Conservation (phyloP, 1,140 invertebrate genomes). For the Cheumatopsyche charites region DNA sequence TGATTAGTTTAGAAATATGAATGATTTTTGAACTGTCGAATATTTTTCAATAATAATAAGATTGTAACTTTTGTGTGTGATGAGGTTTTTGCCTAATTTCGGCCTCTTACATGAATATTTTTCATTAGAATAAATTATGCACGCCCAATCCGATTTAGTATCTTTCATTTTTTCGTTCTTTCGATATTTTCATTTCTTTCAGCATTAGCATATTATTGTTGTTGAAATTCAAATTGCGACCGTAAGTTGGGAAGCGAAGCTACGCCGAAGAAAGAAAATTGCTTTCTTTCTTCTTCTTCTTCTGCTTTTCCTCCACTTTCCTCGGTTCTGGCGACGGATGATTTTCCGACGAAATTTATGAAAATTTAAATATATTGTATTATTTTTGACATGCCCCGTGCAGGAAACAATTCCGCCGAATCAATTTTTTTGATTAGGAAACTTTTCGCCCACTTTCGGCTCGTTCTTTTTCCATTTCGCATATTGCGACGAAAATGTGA, state of each 20-base stretch:
- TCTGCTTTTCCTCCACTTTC: no score
- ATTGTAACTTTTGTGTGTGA: no score
- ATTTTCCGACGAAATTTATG: constrained; percentile 14
- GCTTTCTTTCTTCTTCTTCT: no score
- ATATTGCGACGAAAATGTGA: no score
- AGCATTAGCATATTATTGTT: constrained; percentile 30
- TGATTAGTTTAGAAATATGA: no score
- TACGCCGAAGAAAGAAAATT: constrained; percentile 3
- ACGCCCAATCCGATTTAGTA: constrained; percentile 14
- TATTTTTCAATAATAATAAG: no score
- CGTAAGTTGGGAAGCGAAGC: background rate
- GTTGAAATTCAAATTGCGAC: constrained; percentile 23
- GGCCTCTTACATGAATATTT: no score
- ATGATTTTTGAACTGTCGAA: no score
- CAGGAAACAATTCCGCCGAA: background rate
- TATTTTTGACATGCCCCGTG: background rate
- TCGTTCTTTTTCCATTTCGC: no score
- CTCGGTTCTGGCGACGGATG: constrained; percentile 1
- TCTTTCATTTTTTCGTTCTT: background rate
- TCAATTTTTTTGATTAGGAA: background rate
- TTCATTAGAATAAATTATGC: constrained; percentile 4
- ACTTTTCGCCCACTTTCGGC: background rate
- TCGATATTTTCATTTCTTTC: constrained; percentile 19
- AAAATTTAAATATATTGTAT: background rate
- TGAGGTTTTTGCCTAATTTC: no score